Conservation (phyloP, 2,888 invertebrate species). For the Drosophila neoperkinsi region DNA sequence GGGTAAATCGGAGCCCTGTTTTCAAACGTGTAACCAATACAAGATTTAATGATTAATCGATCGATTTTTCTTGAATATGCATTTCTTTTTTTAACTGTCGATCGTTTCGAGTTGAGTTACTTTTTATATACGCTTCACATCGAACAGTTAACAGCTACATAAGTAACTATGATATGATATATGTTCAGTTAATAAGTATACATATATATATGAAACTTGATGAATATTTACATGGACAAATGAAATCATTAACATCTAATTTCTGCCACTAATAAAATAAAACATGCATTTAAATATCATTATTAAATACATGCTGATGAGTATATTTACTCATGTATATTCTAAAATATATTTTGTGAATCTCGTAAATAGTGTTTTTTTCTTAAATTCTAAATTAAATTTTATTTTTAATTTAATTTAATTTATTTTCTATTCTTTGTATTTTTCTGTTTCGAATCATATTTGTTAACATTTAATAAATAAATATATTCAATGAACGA, state of each 20-base stretch:
- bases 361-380: no score
- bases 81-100: neutral
- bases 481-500: neutral
- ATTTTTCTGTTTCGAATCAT: neutral
- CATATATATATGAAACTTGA: slow-evolving; percentile 6
- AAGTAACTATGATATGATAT: slow-evolving; percentile 14
- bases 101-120: slow-evolving; percentile 5
- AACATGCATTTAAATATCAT: slow-evolving; percentile 11
- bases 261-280: neutral
- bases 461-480: neutral
- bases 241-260: neutral
- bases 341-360: neutral
- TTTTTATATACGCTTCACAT: slow-evolving; percentile 30
- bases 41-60: slow-evolving; percentile 29
- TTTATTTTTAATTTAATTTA: neutral
- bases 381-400: no score
- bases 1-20: slow-evolving; percentile 96
- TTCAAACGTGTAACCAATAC: slow-evolving; percentile 14
- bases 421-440: neutral
- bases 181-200: slow-evolving; percentile 7
- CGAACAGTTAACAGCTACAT: slow-evolving; percentile 12
- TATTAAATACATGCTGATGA: slow-evolving; percentile 7
- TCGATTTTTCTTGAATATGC: slow-evolving; percentile 10
- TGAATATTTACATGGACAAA: slow-evolving; percentile 18
- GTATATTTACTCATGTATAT: neutral